phyloP scores from a whole-genome alignment of 2,797 vertebrate genomes.

The Menidia menidia region DNA sequence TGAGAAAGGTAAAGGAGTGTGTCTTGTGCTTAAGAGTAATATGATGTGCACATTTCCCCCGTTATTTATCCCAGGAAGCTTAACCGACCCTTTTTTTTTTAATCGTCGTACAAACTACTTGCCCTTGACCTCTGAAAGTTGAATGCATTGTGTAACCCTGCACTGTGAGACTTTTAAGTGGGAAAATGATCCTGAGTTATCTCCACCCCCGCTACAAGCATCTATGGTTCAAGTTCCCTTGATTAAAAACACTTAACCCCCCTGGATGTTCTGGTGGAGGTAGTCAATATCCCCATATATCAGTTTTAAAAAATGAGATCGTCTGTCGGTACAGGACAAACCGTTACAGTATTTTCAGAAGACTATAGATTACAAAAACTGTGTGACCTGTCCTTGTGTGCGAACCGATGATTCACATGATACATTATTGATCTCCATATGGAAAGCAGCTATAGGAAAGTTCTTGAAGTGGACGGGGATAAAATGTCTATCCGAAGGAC shows the following conservation, averaged over 20 bases:
- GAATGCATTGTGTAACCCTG: conserved; percentile 21
- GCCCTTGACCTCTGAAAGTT: conserved; percentile 58
- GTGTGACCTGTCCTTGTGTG: conserved; percentile 57
- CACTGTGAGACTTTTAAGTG: conserved; percentile 13
- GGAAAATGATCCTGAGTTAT: conserved; percentile 28
- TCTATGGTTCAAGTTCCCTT: conserved; percentile 47
- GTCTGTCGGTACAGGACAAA: conserved; percentile 42
- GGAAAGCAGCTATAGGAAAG: conserved; percentile 46
- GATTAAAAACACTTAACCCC: conserved; percentile 53
- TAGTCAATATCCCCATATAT: conserved; percentile 49
- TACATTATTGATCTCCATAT: conserved; percentile 73
- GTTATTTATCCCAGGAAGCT: conserved; percentile 28
- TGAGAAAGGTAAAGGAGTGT: conserved; percentile 3
- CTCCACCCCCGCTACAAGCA: conserved; percentile 8
- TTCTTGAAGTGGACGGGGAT: conserved; percentile 21
- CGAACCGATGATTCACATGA: conserved; percentile 55
- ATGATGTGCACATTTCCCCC: background rate
- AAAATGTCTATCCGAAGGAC: conserved; percentile 56
- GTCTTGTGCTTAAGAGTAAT: conserved; percentile 13
- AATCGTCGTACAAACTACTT: conserved; percentile 24
- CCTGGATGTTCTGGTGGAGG: conserved; percentile 32
- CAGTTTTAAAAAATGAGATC: conserved; percentile 24
- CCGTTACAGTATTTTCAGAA: conserved; percentile 42
- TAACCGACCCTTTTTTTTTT: conserved; percentile 31
- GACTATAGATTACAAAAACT: conserved; percentile 60